Base-by-base conservation (phyloP, 2,888 invertebrate species). In the Matsumyia berberina region DNA sequence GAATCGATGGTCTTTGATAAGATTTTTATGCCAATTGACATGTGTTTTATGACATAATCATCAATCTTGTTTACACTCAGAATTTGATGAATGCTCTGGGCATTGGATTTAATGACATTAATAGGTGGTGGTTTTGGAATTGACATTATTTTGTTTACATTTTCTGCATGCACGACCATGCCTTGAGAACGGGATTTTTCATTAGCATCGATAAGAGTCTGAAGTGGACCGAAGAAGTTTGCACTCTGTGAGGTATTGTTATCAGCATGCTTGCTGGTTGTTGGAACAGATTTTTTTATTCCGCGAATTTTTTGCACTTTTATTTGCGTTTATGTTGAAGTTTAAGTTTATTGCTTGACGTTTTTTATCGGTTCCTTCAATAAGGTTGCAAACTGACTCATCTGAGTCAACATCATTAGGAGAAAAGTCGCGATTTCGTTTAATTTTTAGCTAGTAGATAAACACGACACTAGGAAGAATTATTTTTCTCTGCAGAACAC, bases 11-110 rank as follows among this genome's bases (percentile, higher is more conserved):
- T 58, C 29, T 44, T 15, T 42, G 70, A 39, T 11, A 70, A 29
- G 33, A 58, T 58, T 58, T 70, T 49, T 19, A 58, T 70, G 12
- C 31, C 58, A 44, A 70, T 70, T n/a, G 57, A 70, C 57, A 70
- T 70, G 44, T 33, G 35, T 46, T 57, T 70, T 19, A 70, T 49
- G 35, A 72, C 60, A 19, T 60, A 72, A 17, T 72, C 39, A 15
- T 51, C 60, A 29, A 29, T 29, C 29, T 5, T 29, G 29, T 29
- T 29, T 29, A 5, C 29, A 29, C 29, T 29, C 29, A 29, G 5
- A 29, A 29, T 29, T 29, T 29, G 29, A 29, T 29, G 29, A 5
- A 29, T 29, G 29, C 29, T 29, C 29, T 29, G 29, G 29, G 29
- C 29, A 29, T 29, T 29, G 29, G 29, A 29, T 29, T 29, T 29